Base-by-base conservation (phyloP, 1,140 invertebrate genomes). In the Dufourea novaeangliae region DNA sequence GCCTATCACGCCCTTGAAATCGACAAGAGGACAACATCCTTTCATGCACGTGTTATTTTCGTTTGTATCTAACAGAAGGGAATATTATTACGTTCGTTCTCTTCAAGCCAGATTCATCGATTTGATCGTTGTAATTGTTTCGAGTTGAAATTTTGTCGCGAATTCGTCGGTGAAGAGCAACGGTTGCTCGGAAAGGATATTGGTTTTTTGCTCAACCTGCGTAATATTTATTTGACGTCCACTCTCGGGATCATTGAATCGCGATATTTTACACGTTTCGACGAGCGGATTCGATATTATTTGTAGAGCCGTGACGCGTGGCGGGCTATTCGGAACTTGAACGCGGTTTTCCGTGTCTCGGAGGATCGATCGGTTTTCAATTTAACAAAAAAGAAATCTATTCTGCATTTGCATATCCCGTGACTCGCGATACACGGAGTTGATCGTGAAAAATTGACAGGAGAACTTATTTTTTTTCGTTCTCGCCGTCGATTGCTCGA, bases 361-460 rank as follows among this genome's bases (percentile, higher is more conserved):
- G 0, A 12, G 12, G 41, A 37, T 44, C 14, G 17, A 50, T 50
- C 20, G 44, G 1, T 50, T n/a, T n/a, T n/a, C 3, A 6, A 50
- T 46, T 20, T 14, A 4, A 14, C 41, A 11, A 14, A 46, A 14
- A 4, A 37, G 34, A 8, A n/a, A n/a, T 50, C 8, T 14, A 32
- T 32, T 41, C 27, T 73, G n/a, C 61, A 37, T 68, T 34, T 52
- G 2, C 17, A 44, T 41, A 1, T 1, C 44, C 11, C 52, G 10
- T 20, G 20, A 11, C 10, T 78, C 78, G 68, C 78, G 72, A 70
- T 85, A 72, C 73, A 37, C 56, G 34, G 63, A 83, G 56, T 64
- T 41, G 79, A 87, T 75, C 50, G 14, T 5, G 11, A 41, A n/a
- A 2, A 29, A 68, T 69, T 62, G 37, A 1, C 52, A 2, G 17